Evolutionary conservation across 2,113 vertebrate species (phyloP).

Genomic region (Saccopteryx leptura): DNA sequence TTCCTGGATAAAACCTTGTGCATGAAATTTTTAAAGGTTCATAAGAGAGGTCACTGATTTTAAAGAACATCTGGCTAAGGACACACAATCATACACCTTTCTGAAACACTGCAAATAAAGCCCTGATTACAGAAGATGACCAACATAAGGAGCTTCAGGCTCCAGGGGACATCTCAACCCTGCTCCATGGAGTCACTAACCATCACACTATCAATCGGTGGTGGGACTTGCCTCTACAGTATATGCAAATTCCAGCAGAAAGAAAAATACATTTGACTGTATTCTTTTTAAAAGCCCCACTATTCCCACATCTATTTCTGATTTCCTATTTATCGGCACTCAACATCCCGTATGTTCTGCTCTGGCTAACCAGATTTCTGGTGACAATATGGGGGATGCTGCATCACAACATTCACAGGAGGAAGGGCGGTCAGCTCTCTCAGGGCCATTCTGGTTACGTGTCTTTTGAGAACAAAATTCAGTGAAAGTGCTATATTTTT

Average conservation of each 20-base stretch:
- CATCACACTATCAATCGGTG: background rate
- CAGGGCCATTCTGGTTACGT: accelerated
- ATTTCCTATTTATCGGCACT: background rate
- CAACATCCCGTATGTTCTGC: background rate
- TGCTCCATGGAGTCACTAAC: background rate
- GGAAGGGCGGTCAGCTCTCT: background rate
- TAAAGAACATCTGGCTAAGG: background rate
- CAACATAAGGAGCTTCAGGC: background rate
- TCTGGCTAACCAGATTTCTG: background rate
- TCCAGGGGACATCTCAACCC: background rate
- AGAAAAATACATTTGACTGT: background rate
- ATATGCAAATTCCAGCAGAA: background rate
- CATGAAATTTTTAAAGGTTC: background rate
- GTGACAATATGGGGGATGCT: background rate
- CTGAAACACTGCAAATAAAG: background rate
- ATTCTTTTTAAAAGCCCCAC: background rate
- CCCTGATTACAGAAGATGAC: background rate
- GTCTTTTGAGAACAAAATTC: constrained; percentile 34
- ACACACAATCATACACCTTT: background rate
- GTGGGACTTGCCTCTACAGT: background rate
- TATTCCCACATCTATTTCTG: background rate
- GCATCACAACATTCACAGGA: background rate
- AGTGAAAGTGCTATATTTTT: background rate
- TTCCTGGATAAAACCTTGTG: background rate
- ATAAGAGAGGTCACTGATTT: background rate